Conservation (phyloP, 2,113 vertebrate genomes). For the Hypomesus transpacificus region DNA sequence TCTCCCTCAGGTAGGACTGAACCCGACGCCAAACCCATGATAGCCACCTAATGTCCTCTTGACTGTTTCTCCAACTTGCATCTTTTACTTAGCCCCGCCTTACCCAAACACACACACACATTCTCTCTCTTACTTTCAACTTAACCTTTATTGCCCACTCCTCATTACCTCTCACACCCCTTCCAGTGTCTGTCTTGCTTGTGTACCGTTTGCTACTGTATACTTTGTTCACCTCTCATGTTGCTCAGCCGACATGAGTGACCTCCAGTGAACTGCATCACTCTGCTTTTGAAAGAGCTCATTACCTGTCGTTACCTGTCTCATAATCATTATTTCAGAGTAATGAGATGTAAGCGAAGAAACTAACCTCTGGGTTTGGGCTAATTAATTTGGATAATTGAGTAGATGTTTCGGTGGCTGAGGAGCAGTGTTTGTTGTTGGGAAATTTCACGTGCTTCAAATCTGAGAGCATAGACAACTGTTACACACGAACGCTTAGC, state of each 20-base stretch:
- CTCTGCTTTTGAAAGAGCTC: slow-evolving; percentile 16
- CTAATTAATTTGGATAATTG: slow-evolving; percentile 61
- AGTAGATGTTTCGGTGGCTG: slow-evolving; percentile 48
- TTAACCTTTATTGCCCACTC: not conserved
- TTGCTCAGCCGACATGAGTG: slow-evolving; percentile 13
- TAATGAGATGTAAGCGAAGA: slow-evolving; percentile 48
- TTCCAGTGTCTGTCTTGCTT: not conserved
- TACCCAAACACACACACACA: not conserved
- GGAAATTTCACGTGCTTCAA: too few species aligned
- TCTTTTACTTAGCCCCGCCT: not conserved
- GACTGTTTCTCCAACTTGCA: not conserved
- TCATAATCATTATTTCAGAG: slow-evolving; percentile 46
- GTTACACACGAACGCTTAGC: too few species aligned
- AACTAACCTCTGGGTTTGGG: slow-evolving; percentile 48
- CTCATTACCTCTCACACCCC: not conserved
- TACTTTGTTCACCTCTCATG: not conserved
- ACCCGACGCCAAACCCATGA: too few species aligned
- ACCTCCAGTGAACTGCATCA: slow-evolving; percentile 36
- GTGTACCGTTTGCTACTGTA: not conserved
- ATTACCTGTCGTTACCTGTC: slow-evolving; percentile 50
- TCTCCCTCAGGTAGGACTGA: slow-evolving; percentile 63
- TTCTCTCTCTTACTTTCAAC: not conserved
- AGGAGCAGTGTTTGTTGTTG: not conserved
- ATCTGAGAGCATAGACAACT: too few species aligned
- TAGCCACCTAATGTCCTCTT: too few species aligned